phyloP scores from a whole-genome alignment of 2,797 vertebrate species.

The Coilia nasus region DNA sequence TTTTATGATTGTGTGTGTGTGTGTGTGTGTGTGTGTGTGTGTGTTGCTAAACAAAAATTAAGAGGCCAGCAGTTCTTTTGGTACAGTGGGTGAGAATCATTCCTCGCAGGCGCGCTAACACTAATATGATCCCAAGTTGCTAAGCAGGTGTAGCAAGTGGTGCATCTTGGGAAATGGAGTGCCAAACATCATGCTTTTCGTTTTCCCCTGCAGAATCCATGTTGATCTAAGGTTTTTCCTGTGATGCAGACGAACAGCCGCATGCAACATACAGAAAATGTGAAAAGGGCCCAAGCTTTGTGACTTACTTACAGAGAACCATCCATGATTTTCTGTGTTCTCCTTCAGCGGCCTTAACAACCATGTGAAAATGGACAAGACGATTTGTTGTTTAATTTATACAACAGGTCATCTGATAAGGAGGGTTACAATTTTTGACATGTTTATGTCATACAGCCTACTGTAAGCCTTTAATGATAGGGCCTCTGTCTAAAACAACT shows the following conservation, averaged over 20 bases:
- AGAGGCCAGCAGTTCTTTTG: conserved; percentile 15
- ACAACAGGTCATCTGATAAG: not conserved
- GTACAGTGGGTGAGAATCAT: conserved; percentile 19
- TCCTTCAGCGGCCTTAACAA: not conserved
- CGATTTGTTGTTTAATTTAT: not conserved
- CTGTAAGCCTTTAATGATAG: not conserved
- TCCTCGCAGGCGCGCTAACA: conserved; percentile 7
- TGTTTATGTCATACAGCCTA: not conserved
- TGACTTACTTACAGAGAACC: not conserved
- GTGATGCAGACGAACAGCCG: not conserved
- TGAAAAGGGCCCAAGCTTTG: not conserved
- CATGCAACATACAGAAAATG: not conserved
- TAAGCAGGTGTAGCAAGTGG: not conserved
- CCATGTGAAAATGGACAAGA: not conserved
- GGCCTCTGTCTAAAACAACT: not conserved
- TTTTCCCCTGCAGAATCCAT: not conserved
- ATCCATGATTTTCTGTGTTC: not conserved
- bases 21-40: not conserved
- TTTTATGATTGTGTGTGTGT: not conserved
- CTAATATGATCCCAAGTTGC: not conserved
- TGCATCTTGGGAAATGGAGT: conserved; percentile 28
- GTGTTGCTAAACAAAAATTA: not conserved
- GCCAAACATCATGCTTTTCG: conserved; percentile 41
- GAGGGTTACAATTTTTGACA: not conserved
- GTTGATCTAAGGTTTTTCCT: not conserved